Evolutionary conservation across 2,113 vertebrate genomes (phyloP).

Genomic region (Narcine bancroftii): DNA sequence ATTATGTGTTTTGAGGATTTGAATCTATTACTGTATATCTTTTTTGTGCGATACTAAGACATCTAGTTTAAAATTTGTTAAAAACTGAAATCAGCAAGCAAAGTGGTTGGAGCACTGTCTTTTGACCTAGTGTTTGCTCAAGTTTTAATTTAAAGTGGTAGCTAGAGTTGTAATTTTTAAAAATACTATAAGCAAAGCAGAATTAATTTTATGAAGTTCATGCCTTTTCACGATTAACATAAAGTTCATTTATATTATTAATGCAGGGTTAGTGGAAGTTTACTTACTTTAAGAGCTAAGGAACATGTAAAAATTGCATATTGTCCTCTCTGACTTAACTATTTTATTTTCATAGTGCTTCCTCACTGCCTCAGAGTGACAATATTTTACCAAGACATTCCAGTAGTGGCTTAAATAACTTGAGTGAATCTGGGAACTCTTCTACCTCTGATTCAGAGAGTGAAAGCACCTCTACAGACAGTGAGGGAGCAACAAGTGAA

Average conservation of each 20-base stretch:
- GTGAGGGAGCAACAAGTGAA: constrained; percentile 48
- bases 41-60: neutral
- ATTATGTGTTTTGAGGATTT: neutral
- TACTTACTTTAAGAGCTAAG: neutral
- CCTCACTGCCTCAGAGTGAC: constrained; percentile 51
- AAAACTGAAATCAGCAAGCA: neutral
- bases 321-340: neutral
- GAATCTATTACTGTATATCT: neutral
- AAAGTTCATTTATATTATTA: neutral
- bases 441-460: constrained; percentile 72
- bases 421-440: constrained; percentile 80
- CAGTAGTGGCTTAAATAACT: constrained; percentile 67
- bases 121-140: neutral
- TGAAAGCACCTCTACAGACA: constrained; percentile 66
- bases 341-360: constrained; percentile 51
- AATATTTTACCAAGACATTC: constrained; percentile 62
- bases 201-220: neutral
- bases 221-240: too few relatives aligned
- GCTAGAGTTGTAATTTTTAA: neutral
- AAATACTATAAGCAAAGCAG: neutral
- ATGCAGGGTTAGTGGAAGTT: neutral
- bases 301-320: neutral
- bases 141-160: neutral
- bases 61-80: neutral
- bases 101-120: neutral